These are phyloP conservation scores for Acrobasis suavella DNA, from an alignment of 2,888 invertebrate species.

Conservation along the genomic window DNA sequence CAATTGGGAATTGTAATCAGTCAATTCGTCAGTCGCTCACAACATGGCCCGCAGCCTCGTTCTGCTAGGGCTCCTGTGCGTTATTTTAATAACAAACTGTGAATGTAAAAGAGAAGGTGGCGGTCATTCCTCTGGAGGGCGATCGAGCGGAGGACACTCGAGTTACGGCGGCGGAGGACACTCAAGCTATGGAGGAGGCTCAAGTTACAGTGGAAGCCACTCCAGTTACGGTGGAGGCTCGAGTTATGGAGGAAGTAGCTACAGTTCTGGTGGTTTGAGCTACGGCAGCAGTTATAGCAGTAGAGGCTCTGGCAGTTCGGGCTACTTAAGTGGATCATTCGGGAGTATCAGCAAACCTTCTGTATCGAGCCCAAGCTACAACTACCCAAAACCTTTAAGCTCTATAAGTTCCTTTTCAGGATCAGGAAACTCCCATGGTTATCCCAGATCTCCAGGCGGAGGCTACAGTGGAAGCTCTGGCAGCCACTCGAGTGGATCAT, in stretches of 20 bases:
- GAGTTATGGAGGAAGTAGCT: conserved; percentile 2
- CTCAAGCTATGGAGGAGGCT: neutral
- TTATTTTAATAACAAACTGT: conserved; percentile 3
- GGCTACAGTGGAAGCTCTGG: neutral
- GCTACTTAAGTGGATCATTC: neutral
- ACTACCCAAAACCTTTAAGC: conserved; percentile 27
- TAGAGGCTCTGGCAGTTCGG: neutral
- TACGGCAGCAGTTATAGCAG: neutral
- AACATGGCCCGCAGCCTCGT: conserved; percentile 12
- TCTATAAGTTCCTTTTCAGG: neutral
- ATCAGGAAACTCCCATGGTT: neutral
- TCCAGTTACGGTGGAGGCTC: conserved; percentile 2
- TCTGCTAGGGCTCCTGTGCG: conserved; percentile 4
- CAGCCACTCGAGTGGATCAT: neutral
- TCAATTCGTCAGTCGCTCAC: neutral
- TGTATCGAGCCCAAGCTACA: conserved; percentile 14
- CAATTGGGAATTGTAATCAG: conserved; percentile 8
- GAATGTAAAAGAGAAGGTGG: conserved; percentile 7
- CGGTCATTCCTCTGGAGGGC: neutral
- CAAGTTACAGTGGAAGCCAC: neutral
- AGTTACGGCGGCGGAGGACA: neutral
- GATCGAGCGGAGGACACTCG: neutral
- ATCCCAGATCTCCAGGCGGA: neutral
- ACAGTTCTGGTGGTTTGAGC: neutral
- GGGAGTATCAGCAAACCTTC: conserved; percentile 14